A percentile compares a stretch with the other conserved stretches of the same genome.
Conservation (phyloP, 2,113 vertebrate genomes). For the Tragulus kanchil region DNA sequence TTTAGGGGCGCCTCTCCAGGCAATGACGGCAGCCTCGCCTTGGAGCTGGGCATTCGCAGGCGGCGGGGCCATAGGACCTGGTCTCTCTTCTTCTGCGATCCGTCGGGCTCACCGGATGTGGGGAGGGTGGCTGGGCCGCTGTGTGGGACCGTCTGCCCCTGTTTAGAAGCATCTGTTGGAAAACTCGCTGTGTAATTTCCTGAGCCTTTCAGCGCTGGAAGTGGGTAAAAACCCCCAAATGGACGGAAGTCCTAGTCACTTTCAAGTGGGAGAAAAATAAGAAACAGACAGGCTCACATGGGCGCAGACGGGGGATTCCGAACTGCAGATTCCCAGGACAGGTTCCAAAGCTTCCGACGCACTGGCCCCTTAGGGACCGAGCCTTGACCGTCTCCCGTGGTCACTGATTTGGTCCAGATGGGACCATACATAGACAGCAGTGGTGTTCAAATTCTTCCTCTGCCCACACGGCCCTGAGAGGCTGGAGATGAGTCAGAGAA, state of each 20-base stretch:
- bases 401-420: background rate
- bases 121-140: background rate
- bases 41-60: background rate
- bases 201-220: constrained; percentile 54
- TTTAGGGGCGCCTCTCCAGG: background rate
- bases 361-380: background rate
- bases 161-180: background rate
- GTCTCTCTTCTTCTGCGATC: fast-evolving
- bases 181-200: constrained; percentile 76
- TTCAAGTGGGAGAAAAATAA: constrained; percentile 74
- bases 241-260: constrained; percentile 64
- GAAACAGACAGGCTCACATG: background rate
- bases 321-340: background rate
- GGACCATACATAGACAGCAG: background rate
- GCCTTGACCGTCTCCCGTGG: background rate
- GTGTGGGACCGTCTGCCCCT: background rate
- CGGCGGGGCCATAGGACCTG: fast-evolving
- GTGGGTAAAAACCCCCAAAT: constrained; percentile 58
- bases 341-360: background rate
- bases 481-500: background rate
- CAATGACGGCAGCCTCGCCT: fast-evolving
- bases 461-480: background rate
- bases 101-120: background rate
- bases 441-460: fast-evolving
- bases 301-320: background rate